A percentile compares a stretch with the other conserved stretches of the same genome.
These are phyloP conservation scores for Drosophila neonasuta DNA, from an alignment of 2,888 invertebrate species.

Conservation along the genomic window DNA sequence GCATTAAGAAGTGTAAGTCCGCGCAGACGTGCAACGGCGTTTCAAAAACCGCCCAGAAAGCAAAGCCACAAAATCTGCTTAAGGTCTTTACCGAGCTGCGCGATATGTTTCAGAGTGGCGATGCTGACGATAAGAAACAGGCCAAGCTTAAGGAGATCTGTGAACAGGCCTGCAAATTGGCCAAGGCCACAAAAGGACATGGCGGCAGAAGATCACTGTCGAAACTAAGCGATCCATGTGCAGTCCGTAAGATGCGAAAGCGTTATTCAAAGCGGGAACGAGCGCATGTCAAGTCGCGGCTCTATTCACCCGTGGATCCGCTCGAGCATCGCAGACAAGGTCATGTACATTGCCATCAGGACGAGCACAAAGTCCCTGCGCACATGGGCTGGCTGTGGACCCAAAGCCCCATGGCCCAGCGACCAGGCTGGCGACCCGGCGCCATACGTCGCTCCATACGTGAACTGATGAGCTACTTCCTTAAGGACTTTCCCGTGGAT, in stretches of 20 bases:
- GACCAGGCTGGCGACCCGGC: conserved; percentile 80
- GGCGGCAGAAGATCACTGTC: not conserved
- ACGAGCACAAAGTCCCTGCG: conserved; percentile 84
- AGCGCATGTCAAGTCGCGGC: conserved; percentile 31
- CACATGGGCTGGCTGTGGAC: conserved; percentile 89
- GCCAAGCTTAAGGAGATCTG: conserved; percentile 49
- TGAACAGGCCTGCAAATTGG: conserved; percentile 54
- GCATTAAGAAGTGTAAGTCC: conserved; percentile 39
- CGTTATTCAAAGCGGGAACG: conserved; percentile 4
- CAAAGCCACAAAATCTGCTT: conserved; percentile 60
- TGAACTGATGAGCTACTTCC: conserved; percentile 79
- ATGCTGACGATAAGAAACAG: conserved; percentile 2
- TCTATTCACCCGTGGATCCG: conserved; percentile 35
- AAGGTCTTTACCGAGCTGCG: conserved; percentile 75
- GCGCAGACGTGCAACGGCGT: not conserved
- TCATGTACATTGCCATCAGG: conserved; percentile 82
- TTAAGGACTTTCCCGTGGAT: conserved; percentile 79
- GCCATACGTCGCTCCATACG: conserved; percentile 80
- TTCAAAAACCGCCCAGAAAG: conserved; percentile 1
- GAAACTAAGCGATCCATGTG: conserved; percentile 2
- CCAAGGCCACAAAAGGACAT: conserved; percentile 21
- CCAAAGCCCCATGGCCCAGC: conserved; percentile 58
- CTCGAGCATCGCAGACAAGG: conserved; percentile 57
- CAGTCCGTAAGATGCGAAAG: conserved; percentile 2
- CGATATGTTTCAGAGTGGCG: conserved; percentile 57